These are phyloP conservation scores for Loripinus fragilis DNA, from an alignment of 2,888 invertebrate species.

Conservation along the genomic window DNA sequence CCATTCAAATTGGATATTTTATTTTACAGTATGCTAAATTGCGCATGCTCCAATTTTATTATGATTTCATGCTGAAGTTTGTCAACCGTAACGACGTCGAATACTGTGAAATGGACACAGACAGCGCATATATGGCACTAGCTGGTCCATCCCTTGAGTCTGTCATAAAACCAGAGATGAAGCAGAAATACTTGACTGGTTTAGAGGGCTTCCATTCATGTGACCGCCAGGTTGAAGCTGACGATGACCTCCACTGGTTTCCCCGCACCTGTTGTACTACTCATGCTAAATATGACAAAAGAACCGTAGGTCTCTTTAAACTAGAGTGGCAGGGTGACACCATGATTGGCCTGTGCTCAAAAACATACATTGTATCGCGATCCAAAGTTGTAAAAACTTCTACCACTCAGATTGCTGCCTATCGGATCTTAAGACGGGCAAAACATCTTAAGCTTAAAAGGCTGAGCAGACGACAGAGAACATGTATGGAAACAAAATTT, in stretches of 20 bases:
- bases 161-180: background rate
- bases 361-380: constrained; percentile 52
- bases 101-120: too few relatives aligned
- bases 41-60: too few relatives aligned
- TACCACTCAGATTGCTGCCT: constrained; percentile 15
- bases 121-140: background rate
- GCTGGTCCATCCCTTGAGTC: background rate
- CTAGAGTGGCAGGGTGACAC: too few relatives aligned
- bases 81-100: background rate
- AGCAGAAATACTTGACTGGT: background rate
- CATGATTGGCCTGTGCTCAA: constrained; percentile 51
- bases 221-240: background rate
- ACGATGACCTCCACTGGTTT: background rate
- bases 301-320: constrained; percentile 52
- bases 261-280: too few relatives aligned
- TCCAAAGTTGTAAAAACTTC: constrained; percentile 12
- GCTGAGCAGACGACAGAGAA: background rate
- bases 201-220: background rate
- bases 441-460: background rate
- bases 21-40: too few relatives aligned
- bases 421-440: background rate
- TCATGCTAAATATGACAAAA: too few relatives aligned
- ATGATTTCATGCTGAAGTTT: too few relatives aligned
- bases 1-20: too few relatives aligned
- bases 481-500: constrained; percentile 24